Conservation (phyloP, 2,888 invertebrate species). For the Fissipunctia ypsillon region DNA sequence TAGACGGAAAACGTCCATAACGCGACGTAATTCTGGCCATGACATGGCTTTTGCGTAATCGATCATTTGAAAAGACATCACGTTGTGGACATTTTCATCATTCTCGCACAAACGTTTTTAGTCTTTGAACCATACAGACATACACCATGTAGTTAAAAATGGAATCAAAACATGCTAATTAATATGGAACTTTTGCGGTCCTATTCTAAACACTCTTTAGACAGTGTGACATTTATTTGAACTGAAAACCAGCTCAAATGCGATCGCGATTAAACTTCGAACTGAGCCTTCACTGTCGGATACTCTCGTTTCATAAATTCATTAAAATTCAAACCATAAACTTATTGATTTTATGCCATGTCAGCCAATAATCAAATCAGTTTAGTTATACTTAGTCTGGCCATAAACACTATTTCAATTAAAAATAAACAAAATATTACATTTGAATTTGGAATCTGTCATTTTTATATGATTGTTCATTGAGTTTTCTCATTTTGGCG, state of each 20-base stretch:
- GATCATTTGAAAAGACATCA: not conserved
- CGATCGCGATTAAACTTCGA: not conserved
- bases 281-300: not conserved
- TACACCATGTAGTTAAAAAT: not conserved
- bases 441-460: too few relatives aligned
- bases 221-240: not conserved
- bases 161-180: not conserved
- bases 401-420: too few relatives aligned
- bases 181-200: not conserved
- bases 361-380: not conserved
- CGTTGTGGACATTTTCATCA: rapidly evolving
- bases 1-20: not conserved
- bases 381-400: too few relatives aligned
- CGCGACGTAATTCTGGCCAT: too few relatives aligned
- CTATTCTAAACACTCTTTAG: too few relatives aligned
- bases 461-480: too few relatives aligned
- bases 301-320: not conserved
- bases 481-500: too few relatives aligned
- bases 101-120: not conserved
- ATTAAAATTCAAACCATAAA: too few relatives aligned
- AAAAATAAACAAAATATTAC: too few relatives aligned
- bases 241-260: not conserved
- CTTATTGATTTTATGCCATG: not conserved
- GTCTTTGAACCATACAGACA: not conserved
- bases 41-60: not conserved